Evolutionary conservation across 1,140 invertebrate species (phyloP).

Genomic region (Drosophila azteca): DNA sequence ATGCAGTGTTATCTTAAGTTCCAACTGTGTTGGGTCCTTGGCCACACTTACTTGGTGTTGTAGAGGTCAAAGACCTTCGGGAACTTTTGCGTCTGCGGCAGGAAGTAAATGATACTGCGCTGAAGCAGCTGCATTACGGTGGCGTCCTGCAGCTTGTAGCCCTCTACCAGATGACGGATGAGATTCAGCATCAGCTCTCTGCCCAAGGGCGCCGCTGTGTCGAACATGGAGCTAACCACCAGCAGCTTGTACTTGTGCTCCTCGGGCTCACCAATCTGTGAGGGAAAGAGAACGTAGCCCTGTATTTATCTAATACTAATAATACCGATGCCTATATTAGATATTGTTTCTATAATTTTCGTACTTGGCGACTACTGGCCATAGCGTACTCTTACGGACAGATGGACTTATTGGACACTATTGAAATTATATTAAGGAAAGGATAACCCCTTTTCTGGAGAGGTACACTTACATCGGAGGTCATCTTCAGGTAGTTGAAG

Average conservation of each 20-base stretch:
- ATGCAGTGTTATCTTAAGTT: not conserved
- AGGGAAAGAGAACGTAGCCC: constrained; percentile 7
- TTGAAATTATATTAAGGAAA: not conserved
- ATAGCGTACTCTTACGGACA: too few relatives aligned
- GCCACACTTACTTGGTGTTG: constrained; percentile 65
- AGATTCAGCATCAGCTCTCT: constrained; percentile 93
- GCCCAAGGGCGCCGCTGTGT: constrained; percentile 90
- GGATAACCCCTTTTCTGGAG: too few relatives aligned
- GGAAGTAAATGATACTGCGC: constrained; percentile 90
- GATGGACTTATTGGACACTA: too few relatives aligned
- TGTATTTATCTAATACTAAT: too few relatives aligned
- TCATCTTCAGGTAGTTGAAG: constrained; percentile 79
- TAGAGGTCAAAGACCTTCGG: constrained; percentile 61
- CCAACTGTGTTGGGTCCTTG: accelerated
- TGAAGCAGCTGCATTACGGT: constrained; percentile 87
- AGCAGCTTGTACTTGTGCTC: constrained; percentile 92
- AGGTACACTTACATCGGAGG: constrained; percentile 68
- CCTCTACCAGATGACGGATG: constrained; percentile 91
- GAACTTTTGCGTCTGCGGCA: constrained; percentile 85
- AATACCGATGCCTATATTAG: too few relatives aligned
- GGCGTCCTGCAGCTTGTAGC: constrained; percentile 87
- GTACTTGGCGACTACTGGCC: too few relatives aligned
- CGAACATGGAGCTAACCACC: constrained; percentile 92
- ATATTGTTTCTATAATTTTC: too few relatives aligned
- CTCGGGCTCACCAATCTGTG: constrained; percentile 88